Conservation (phyloP, 2,888 invertebrate species). For the Philonicus albiceps region DNA sequence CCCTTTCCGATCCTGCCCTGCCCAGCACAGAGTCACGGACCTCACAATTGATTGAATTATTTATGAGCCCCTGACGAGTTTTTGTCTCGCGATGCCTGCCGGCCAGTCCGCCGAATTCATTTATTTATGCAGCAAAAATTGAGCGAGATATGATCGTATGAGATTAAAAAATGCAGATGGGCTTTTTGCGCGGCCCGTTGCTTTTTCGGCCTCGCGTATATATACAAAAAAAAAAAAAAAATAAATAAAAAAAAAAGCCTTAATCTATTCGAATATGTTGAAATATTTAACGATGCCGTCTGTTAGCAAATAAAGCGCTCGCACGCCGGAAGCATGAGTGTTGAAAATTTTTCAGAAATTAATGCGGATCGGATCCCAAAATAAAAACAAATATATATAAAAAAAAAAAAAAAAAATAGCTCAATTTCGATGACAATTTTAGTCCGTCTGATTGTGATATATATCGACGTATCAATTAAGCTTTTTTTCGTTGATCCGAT, state of each 20-base stretch:
- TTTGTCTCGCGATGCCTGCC: not conserved
- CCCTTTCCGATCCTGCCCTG: too few relatives aligned
- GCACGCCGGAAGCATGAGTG: not conserved
- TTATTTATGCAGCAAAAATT: slow-evolving; percentile 31
- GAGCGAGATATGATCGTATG: slow-evolving; percentile 17
- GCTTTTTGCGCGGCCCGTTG: not conserved
- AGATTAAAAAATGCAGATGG: slow-evolving; percentile 15
- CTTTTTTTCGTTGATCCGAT: not conserved
- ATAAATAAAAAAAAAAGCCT: not conserved
- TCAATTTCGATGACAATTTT: not conserved
- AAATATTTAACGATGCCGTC: not conserved
- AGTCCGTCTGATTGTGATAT: not conserved
- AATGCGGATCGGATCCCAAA: not conserved
- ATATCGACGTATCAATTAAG: not conserved
- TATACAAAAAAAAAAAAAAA: not conserved
- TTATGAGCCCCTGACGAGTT: slow-evolving; percentile 26
- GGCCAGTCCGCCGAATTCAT: not conserved
- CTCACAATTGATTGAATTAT: slow-evolving; percentile 34
- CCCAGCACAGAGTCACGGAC: not conserved
- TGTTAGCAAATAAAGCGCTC: not conserved
- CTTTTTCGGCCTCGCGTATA: not conserved
- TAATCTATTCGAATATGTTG: slow-evolving; percentile 19
- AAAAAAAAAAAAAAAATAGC: not conserved
- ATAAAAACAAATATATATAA: not conserved
- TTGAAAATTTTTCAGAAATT: not conserved